Evolutionary conservation across 2,797 vertebrate species (phyloP), one percentile per base, ranked within the genome.

Genomic region (Thaleichthys pacificus): DNA sequence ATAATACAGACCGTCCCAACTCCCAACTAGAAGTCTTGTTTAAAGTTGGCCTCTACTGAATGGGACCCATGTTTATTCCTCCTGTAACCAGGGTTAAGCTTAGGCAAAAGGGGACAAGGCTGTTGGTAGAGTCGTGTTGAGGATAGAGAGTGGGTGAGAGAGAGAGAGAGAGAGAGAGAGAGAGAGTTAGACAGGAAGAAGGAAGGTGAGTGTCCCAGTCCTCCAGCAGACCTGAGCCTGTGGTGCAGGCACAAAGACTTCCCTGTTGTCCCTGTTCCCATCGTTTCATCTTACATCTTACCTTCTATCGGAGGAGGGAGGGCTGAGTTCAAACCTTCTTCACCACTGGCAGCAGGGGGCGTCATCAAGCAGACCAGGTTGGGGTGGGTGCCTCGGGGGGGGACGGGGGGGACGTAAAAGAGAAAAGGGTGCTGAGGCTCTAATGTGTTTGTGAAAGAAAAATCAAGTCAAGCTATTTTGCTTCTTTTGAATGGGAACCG

Each of bases 261-360:
- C 72, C n/a, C 72, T 76, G 28, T 35, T 64, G 15, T 79, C 60
- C 68, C 47, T 69, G 61, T 71, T 61, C 66, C 24, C 72, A 38
- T 66, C 70, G 65, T 78, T 68, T 78, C 72, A 75, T 72, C 70
- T 11, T 58, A 24, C 72, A 75, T 72, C 70, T 11, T 58, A 24
- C 30, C 49, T 61, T 68, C 11, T 61, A 17, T 69, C 60, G 57
- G 67, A 26, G 57, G 11, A 64, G 3, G 8, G 72, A 17, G 70
- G 72, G 56, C 26, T 47, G 68, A 66, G 70, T 17, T 61, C 14
- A 38, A 30, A 68, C 57, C 32, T 72, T 51, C 32, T 72, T 51
- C 68, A 47, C 78, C 82, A 76, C 72, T 26, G 38, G 66, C 87
- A 87, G 84, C 76, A 90, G 89, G 88, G 85, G 84, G 87, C 69